Conservation (phyloP, 2,113 vertebrate species). For the Upupa epops region DNA sequence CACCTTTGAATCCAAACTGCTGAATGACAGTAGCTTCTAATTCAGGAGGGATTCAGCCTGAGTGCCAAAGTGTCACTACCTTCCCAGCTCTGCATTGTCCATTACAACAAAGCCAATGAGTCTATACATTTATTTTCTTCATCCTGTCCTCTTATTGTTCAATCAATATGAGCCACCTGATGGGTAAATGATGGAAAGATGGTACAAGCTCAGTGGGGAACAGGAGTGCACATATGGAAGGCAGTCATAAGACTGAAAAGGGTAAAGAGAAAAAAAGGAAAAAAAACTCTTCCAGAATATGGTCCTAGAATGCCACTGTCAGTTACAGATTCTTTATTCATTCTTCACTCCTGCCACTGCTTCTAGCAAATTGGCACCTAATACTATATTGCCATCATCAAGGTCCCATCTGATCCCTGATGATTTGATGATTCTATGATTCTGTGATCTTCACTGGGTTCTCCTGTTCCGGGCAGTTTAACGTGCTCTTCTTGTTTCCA, state of each 20-base stretch:
- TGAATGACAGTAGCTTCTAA: not conserved
- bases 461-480: not conserved
- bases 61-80: not conserved
- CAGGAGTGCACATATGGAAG: not conserved
- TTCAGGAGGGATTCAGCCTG: not conserved
- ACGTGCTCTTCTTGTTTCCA: not conserved
- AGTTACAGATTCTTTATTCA: not conserved
- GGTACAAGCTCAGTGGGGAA: not conserved
- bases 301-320: not conserved
- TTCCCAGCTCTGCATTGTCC: not conserved
- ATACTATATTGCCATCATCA: not conserved
- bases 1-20: not conserved
- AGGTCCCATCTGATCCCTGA: no score
- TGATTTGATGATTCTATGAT: no score
- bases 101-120: not conserved
- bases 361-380: not conserved
- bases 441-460: not conserved
- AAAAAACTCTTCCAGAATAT: not conserved
- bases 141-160: not conserved
- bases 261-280: not conserved
- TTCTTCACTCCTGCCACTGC: not conserved
- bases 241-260: not conserved
- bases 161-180: not conserved
- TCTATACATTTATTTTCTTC: not conserved
- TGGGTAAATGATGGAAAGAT: not conserved